A percentile compares a stretch with the other conserved stretches of the same genome.
These are phyloP conservation scores for Melipona beecheii DNA, from an alignment of 2,888 invertebrate genomes.

Conservation along the genomic window DNA sequence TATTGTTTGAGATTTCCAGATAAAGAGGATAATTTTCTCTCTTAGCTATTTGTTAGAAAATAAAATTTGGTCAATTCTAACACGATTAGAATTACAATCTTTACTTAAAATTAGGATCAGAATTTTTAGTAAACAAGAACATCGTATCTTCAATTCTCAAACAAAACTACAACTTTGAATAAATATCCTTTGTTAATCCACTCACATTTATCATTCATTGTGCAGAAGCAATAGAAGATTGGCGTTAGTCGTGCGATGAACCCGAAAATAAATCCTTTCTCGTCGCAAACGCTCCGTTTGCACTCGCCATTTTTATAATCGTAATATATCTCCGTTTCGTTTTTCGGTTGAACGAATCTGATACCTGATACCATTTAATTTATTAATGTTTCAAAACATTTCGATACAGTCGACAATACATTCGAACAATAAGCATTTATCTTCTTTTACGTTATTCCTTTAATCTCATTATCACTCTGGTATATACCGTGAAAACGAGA, in stretches of 20 bases:
- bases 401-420: too few species aligned
- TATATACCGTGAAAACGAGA: neutral
- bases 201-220: constrained; percentile 2
- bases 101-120: neutral
- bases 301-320: constrained; percentile 29
- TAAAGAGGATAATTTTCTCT: too few species aligned
- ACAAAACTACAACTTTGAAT: neutral
- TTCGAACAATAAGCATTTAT: neutral
- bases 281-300: constrained; percentile 14
- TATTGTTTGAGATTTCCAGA: too few species aligned
- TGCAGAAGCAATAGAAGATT: neutral
- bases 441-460: neutral
- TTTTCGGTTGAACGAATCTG: constrained; percentile 19
- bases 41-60: too few species aligned
- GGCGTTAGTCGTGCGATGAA: neutral
- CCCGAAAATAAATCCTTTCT: constrained; percentile 32
- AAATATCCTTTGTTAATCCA: neutral
- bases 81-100: neutral
- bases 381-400: constrained; percentile 11
- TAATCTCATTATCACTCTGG: neutral
- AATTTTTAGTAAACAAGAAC: neutral
- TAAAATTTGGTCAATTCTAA: neutral
- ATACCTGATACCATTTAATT: constrained; percentile 3
- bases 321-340: constrained; percentile 26
- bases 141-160: neutral